Conservation (phyloP, 2,888 invertebrate genomes). For the Yponomeuta sedellus region DNA sequence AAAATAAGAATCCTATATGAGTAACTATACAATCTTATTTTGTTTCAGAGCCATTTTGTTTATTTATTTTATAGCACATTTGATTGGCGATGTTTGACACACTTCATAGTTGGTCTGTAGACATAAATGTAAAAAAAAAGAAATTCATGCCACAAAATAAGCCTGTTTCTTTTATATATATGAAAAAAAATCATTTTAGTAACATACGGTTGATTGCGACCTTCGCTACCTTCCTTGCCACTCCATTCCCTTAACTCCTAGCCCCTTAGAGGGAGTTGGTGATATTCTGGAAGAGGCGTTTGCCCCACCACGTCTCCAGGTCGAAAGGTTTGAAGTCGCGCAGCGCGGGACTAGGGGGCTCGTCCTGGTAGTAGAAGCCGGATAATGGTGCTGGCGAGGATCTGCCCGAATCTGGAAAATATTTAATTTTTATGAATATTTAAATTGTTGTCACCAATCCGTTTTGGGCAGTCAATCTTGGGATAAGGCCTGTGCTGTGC, state of each 20-base stretch:
- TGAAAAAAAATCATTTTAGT: conserved; percentile 38
- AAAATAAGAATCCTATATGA: conserved; percentile 1
- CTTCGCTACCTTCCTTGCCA: conserved; percentile 50
- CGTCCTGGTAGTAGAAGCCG: conserved; percentile 83
- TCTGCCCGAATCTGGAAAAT: conserved; percentile 57
- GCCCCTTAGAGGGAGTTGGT: conserved; percentile 82
- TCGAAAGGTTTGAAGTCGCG: conserved; percentile 93
- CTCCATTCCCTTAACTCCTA: conserved; percentile 34
- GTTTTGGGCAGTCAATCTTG: too few species aligned
- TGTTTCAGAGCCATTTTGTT: background rate
- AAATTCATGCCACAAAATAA: too few species aligned
- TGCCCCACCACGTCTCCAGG: conserved; percentile 94
- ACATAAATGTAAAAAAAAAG: too few species aligned
- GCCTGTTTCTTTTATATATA: too few species aligned
- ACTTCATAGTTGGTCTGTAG: too few species aligned
- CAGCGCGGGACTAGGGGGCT: conserved; percentile 81
- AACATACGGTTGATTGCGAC: conserved; percentile 73
- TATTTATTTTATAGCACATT: background rate
- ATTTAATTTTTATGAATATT: background rate
- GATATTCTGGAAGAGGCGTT: conserved; percentile 88
- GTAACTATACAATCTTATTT: background rate
- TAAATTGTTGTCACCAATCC: too few species aligned
- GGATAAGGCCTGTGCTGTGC: too few species aligned
- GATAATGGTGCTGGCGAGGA: conserved; percentile 63
- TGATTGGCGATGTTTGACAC: too few species aligned